phyloP scores from a whole-genome alignment of 1,140 invertebrate genomes.

The Scaptomyza montana region DNA sequence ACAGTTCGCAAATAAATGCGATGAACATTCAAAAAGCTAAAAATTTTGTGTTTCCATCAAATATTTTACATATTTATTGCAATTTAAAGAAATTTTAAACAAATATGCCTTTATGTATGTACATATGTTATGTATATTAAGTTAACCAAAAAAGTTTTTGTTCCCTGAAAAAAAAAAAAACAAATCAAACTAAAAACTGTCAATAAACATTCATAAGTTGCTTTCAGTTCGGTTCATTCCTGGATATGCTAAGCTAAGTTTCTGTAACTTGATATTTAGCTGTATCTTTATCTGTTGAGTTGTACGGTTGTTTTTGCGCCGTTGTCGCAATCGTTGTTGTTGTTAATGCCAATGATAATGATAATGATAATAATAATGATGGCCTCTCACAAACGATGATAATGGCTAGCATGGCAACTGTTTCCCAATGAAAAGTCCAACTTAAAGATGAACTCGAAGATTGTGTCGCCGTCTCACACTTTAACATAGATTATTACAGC shows the following conservation, averaged over 20 bases:
- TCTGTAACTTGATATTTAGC: conserved; percentile 38
- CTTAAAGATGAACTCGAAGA: conserved; percentile 18
- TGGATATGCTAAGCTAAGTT: conserved; percentile 10
- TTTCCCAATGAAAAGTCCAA: conserved; percentile 15
- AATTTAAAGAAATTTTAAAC: too few relatives aligned
- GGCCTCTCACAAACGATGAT: conserved; percentile 45
- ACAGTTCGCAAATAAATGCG: too few relatives aligned
- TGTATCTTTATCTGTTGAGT: conserved; percentile 19
- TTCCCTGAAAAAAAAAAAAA: too few relatives aligned
- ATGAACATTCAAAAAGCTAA: too few relatives aligned
- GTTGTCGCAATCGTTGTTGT: conserved; percentile 24
- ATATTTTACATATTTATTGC: too few relatives aligned
- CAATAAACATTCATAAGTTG: conserved; percentile 2
- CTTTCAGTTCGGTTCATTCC: conserved; percentile 29
- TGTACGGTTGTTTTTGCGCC: conserved; percentile 48
- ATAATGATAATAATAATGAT: conserved; percentile 53
- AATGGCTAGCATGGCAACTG: conserved; percentile 42
- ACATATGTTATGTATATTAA: too few relatives aligned
- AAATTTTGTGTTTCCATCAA: too few relatives aligned
- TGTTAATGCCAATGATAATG: conserved; percentile 15
- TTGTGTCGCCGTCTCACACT: not conserved
- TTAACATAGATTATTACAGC: not conserved
- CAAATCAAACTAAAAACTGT: not conserved
- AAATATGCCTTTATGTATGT: too few relatives aligned
- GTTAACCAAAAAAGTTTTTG: too few relatives aligned